Base-by-base conservation (phyloP, 2,797 vertebrate species). In the Poeciliopsis paucimaculata region DNA sequence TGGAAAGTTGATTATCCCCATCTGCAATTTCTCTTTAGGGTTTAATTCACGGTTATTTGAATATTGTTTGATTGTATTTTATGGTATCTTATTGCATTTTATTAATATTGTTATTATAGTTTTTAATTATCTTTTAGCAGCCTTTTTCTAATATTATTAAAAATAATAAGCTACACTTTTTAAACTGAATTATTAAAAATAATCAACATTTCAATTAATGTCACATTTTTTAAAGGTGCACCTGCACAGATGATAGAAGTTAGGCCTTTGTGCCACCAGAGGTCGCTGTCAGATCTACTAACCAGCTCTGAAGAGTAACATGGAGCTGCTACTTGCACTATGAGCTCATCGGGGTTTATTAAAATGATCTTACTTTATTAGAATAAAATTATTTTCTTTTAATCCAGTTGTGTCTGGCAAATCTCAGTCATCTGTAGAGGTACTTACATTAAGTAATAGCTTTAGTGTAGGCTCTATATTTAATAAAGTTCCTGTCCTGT, bases 211-310 rank as follows among this genome's bases (percentile, higher is more conserved):
- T 62, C 15, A 62, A 12, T 26, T 2, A 64, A n/a, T 0, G 66
- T 64, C 4, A 2, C 0, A 41, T 10, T 47, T 8, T 41, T 4
- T 60, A 5, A 15, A 64, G 7, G 4, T 10, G 0, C 60, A 70
- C 41, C 36, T 1, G 2, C 39, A 36, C 13, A 73, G 34, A 60
- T 20, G 45, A 77, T 53, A 77, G 18, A 76, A 89, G 62, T 90
- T 84, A 20, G 2, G 12, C 28, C n/a, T 55, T 5, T 83, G 26
- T 68, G 43, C 93, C 93, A 93, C 89, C 79, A 92, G 94, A 92
- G 84, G 92, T 76, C 85, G 18, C 82, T 87, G 77, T 92, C 71
- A 74, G 77, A 84, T 74, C 55, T 89, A 74, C 57, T 39, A 83
- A 82, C n/a, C 20, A 72, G 77, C 82, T 80, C 60, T 76, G 47